These are phyloP conservation scores for Delphinapterus leucas DNA, from an alignment of 2,113 vertebrate species.

Conservation along the genomic window DNA sequence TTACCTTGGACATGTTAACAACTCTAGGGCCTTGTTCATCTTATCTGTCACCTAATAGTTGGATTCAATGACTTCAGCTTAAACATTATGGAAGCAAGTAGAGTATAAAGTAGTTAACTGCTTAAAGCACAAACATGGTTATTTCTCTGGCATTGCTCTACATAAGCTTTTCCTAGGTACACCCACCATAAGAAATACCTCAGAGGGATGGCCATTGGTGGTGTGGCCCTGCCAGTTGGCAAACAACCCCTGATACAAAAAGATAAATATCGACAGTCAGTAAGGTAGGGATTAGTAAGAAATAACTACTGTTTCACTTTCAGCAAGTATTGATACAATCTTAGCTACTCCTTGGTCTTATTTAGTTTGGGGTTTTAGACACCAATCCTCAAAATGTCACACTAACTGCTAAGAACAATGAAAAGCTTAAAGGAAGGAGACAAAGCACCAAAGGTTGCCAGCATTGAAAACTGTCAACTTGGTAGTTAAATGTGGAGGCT, in stretches of 20 bases:
- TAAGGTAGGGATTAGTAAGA: not conserved
- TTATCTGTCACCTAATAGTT: not conserved
- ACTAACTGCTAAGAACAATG: not conserved
- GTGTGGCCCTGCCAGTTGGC: not conserved
- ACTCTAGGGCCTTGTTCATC: not conserved
- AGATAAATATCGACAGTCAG: not conserved
- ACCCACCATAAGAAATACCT: not conserved
- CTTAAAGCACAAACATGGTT: not conserved
- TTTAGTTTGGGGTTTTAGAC: not conserved
- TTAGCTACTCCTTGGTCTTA: not conserved
- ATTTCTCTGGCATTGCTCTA: not conserved
- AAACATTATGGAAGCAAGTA: not conserved
- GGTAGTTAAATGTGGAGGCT: not conserved
- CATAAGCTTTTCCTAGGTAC: not conserved
- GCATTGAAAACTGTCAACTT: not conserved
- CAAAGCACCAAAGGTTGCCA: not conserved
- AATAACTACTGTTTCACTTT: not conserved
- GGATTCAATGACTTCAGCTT: not conserved
- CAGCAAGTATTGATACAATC: not conserved
- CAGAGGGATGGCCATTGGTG: not conserved
- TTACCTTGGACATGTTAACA: not conserved
- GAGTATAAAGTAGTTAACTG: not conserved
- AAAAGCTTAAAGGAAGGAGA: not conserved
- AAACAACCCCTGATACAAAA: not conserved
- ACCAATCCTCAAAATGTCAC: not conserved